Evolutionary conservation across 2,888 invertebrate species (phyloP), one percentile per base, ranked within the genome.

Genomic region (Cryptophagus acutangulus): DNA sequence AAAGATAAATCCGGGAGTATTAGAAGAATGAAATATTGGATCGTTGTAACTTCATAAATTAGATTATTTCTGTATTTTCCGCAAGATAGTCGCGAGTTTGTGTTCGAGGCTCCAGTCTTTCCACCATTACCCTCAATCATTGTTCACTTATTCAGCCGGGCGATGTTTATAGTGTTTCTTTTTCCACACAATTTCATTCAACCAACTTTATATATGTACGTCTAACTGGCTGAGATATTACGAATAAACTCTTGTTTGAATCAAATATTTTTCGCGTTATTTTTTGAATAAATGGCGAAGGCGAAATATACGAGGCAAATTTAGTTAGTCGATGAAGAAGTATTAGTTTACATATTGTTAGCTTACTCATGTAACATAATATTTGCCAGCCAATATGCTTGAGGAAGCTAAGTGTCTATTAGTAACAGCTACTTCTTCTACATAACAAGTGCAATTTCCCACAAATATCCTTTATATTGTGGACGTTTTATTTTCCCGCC

Each of bases 191-290:
- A 64, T 65, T 65, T 65, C 59, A 61, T 60, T 54, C 58, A 12
- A 26, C 12, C 48, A 57, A 61, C 55, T 62, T 62, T 57, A 51
- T 59, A 12, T 4, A 26, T n/a, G n/a, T n/a, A n/a, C n/a, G n/a
- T n/a, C n/a, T n/a, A 63, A 63, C 59, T 57, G 56, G 53, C 71
- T 70, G 67, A 72, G 73, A 74, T 74, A 71, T 61, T 36, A 39
- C 39, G 33, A 34, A 29, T 26, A n/a, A n/a, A n/a, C n/a, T n/a
- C n/a, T n/a, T n/a, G n/a, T n/a, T n/a, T n/a, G n/a, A n/a, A n/a
- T n/a, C n/a, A n/a, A n/a, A n/a, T n/a, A n/a, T n/a, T n/a, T n/a
- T n/a, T n/a, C n/a, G n/a, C n/a, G n/a, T n/a, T n/a, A n/a, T n/a
- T n/a, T n/a, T n/a, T n/a, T n/a, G n/a, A n/a, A n/a, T n/a, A n/a